Percentiles rank a stretch among this genome's conserved stretches.
Conservation (phyloP, 2,888 invertebrate genomes). For the Dicyrtomina minuta region DNA sequence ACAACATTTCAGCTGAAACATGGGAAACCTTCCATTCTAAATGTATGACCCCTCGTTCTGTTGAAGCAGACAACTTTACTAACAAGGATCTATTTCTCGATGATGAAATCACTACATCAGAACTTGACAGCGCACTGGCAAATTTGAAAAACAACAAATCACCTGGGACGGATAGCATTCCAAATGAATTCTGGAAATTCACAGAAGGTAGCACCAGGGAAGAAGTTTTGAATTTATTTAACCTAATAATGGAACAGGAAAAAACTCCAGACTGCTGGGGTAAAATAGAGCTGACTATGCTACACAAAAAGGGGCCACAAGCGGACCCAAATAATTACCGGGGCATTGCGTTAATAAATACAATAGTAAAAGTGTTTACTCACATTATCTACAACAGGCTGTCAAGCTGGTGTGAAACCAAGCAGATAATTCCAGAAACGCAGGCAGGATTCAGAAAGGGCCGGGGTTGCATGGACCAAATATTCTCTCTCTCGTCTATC, state of each 20-base stretch:
- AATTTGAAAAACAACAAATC: neutral
- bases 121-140: neutral
- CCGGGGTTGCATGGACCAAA: conserved; percentile 10
- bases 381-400: neutral
- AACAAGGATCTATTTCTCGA: neutral
- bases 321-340: neutral
- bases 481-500: conserved; percentile 33
- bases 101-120: neutral
- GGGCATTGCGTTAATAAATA: neutral
- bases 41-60: neutral
- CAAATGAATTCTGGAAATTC: neutral
- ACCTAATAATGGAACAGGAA: neutral
- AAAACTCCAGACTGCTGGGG: neutral
- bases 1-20: neutral
- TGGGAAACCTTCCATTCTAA: neutral
- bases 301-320: neutral
- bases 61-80: too few species aligned
- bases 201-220: neutral
- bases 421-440: conserved; percentile 5
- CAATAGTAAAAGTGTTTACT: neutral
- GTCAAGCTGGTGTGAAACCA: neutral
- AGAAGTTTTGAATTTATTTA: neutral
- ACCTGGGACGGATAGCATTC: neutral
- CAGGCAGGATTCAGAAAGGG: conserved; percentile 14
- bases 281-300: neutral